phyloP scores from a whole-genome alignment of 2,888 invertebrate genomes.

The Dryadula phaetusa region DNA sequence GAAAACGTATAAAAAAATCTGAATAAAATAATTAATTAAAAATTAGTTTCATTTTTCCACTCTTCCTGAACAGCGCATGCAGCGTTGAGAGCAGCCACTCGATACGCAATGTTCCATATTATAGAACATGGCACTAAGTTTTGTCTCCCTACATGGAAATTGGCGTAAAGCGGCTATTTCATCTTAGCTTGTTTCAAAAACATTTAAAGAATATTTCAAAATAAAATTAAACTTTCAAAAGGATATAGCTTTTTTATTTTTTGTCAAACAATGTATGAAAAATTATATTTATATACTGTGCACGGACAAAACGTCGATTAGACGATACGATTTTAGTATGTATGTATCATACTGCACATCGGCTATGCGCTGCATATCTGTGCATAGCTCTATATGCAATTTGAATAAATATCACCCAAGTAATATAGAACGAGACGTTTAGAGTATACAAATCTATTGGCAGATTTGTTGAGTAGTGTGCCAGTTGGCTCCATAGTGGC shows the following conservation, averaged over 20 bases:
- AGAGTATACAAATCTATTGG: constrained; percentile 21
- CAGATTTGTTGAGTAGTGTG: not conserved
- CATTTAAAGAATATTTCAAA: too few species aligned
- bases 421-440: constrained; percentile 35
- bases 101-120: too few species aligned
- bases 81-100: too few species aligned
- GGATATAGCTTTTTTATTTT: too few species aligned
- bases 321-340: constrained; percentile 37
- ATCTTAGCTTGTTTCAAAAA: too few species aligned
- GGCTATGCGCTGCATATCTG: constrained; percentile 39
- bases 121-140: too few species aligned
- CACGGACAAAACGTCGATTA: constrained; percentile 36
- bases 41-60: too few species aligned
- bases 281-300: constrained; percentile 24
- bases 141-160: too few species aligned
- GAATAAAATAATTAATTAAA: too few species aligned
- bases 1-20: too few species aligned
- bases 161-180: too few species aligned
- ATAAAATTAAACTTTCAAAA: not conserved
- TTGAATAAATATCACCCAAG: constrained; percentile 37
- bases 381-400: constrained; percentile 36
- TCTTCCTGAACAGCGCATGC: too few species aligned
- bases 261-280: constrained; percentile 4
- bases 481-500: not conserved
- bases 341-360: constrained; percentile 30